Conservation (phyloP, 1,140 invertebrate species). For the Paramacrobiotus metropolitanus region DNA sequence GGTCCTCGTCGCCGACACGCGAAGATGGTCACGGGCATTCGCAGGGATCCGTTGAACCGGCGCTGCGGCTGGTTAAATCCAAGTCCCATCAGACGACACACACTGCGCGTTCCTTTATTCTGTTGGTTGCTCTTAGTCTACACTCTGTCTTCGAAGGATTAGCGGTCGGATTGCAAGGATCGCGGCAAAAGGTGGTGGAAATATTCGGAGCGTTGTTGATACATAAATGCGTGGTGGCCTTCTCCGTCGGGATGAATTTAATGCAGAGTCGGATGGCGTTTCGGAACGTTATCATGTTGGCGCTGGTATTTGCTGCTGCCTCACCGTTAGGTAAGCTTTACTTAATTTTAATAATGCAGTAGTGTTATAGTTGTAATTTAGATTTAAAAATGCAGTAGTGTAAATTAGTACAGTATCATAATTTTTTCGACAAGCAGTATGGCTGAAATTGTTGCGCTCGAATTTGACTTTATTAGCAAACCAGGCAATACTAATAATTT, state of each 20-base stretch:
- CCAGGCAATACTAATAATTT: too few species aligned
- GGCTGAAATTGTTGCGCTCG: too few species aligned
- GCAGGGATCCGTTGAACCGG: slow-evolving; percentile 13
- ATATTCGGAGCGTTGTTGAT: slow-evolving; percentile 33
- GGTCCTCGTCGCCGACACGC: background rate
- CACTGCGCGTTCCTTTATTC: slow-evolving; percentile 23
- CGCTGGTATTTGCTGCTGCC: slow-evolving; percentile 37
- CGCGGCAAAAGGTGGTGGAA: slow-evolving; percentile 18
- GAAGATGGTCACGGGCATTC: slow-evolving; percentile 7
- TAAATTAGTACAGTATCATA: too few species aligned
- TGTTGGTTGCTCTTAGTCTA: slow-evolving; percentile 41
- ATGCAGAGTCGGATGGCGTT: slow-evolving; percentile 36
- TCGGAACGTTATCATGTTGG: slow-evolving; percentile 31
- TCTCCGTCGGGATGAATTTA: slow-evolving; percentile 34
- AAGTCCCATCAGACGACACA: background rate
- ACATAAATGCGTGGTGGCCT: slow-evolving; percentile 35
- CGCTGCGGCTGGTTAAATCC: background rate
- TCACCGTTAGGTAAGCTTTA: slow-evolving; percentile 38
- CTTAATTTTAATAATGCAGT: too few species aligned
- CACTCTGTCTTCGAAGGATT: slow-evolving; percentile 56
- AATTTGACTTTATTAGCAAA: too few species aligned
- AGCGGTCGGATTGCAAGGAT: slow-evolving; percentile 42
- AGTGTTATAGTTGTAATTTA: too few species aligned
- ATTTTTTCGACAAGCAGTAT: too few species aligned
- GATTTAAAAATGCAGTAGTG: too few species aligned